Evolutionary conservation across 2,888 invertebrate species (phyloP).

Genomic region (Electrophaes corylata): DNA sequence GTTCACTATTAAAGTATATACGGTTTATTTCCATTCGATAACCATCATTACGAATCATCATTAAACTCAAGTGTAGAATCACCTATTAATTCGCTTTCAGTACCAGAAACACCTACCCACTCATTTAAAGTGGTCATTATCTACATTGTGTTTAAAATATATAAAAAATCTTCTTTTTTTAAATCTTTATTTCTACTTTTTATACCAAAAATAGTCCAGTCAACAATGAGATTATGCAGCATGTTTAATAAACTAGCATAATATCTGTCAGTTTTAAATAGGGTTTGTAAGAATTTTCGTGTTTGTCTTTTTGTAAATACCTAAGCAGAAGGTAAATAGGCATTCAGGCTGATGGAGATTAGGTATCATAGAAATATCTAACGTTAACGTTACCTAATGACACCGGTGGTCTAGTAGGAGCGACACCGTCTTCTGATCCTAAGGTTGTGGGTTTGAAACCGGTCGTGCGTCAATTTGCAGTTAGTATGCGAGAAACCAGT

Average conservation of each 20-base stretch:
- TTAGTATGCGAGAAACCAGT: too few relatives aligned
- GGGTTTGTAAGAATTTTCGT: background rate
- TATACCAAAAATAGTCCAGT: slow-evolving; percentile 10
- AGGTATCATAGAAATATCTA: too few relatives aligned
- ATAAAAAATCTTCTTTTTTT: slow-evolving; percentile 21
- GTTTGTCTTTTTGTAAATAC: background rate
- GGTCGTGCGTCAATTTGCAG: too few relatives aligned
- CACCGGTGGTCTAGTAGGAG: too few relatives aligned
- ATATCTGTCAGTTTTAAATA: background rate
- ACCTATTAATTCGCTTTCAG: slow-evolving; percentile 16
- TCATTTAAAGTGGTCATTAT: slow-evolving; percentile 23
- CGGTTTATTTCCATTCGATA: background rate
- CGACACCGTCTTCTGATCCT: too few relatives aligned
- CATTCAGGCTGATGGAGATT: too few relatives aligned
- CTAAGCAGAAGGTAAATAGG: background rate
- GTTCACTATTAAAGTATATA: too few relatives aligned
- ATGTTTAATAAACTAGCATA: background rate
- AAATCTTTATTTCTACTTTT: slow-evolving; percentile 14
- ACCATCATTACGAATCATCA: background rate
- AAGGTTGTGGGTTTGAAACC: too few relatives aligned
- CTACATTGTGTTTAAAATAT: slow-evolving; percentile 31
- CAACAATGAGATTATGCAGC: background rate
- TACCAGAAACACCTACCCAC: slow-evolving; percentile 23
- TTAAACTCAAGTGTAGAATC: background rate
- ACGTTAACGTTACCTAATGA: too few relatives aligned